Evolutionary conservation across 2,888 invertebrate species (phyloP).

Genomic region (Piscicola geometra): DNA sequence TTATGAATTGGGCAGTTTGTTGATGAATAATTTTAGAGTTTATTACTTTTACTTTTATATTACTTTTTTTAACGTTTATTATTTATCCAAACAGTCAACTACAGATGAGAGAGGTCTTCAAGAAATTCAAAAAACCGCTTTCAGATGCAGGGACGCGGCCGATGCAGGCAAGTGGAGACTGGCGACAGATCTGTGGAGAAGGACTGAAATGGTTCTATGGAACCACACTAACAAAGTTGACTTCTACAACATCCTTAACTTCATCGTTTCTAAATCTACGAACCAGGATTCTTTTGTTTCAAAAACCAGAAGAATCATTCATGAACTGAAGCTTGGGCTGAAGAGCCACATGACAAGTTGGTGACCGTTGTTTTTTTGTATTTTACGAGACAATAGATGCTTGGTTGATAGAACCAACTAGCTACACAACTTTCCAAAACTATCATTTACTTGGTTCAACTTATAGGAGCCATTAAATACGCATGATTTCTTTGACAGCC

Average conservation of each 20-base stretch:
- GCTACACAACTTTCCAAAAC: no score
- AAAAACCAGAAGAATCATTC: neutral
- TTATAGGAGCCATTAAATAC: no score
- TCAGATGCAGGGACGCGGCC: conserved; percentile 23
- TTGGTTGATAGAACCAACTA: no score
- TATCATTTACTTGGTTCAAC: neutral
- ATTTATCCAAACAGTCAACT: no score
- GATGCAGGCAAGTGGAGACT: conserved; percentile 32
- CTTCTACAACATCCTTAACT: conserved; percentile 45
- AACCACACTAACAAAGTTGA: conserved; percentile 42
- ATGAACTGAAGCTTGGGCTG: conserved; percentile 20
- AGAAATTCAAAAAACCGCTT: conserved; percentile 37
- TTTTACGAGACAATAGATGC: no score
- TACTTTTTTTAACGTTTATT: no score
- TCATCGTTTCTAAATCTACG: conserved; percentile 19
- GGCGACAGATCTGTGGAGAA: conserved; percentile 37
- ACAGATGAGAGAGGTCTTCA: conserved; percentile 39
- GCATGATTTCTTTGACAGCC: neutral
- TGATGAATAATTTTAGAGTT: no score
- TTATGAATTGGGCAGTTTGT: no score
- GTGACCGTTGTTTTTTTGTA: neutral
- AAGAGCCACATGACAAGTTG: neutral
- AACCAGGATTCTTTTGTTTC: neutral
- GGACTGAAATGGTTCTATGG: conserved; percentile 38
- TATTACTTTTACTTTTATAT: no score